Evolutionary conservation across 2,113 vertebrate species (phyloP).

Genomic region (Vulpes lagopus): DNA sequence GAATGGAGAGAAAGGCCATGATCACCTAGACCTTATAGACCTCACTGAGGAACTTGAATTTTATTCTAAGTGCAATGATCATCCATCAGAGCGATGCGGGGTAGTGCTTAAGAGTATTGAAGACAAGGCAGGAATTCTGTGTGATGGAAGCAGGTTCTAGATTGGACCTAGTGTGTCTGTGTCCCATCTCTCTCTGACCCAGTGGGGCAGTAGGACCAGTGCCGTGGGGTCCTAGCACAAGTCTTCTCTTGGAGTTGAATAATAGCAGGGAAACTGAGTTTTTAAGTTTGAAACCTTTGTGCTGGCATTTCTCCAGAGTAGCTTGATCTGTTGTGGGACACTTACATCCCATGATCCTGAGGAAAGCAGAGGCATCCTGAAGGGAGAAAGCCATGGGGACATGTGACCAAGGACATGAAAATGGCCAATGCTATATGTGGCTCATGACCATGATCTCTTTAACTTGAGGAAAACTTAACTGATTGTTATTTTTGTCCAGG

Average conservation of each 20-base stretch:
- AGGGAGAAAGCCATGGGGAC: background rate
- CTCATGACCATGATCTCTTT: background rate
- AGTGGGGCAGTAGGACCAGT: background rate
- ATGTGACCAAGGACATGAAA: background rate
- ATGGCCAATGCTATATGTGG: background rate
- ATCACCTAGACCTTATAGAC: background rate
- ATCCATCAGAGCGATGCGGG: background rate
- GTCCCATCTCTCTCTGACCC: background rate
- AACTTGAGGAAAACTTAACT: background rate
- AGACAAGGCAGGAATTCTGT: background rate
- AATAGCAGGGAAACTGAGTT: background rate
- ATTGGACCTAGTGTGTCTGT: background rate
- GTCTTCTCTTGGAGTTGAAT: background rate
- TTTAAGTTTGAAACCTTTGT: slow-evolving; percentile 20
- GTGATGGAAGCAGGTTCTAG: background rate
- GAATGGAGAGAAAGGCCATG: background rate
- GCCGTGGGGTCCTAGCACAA: background rate
- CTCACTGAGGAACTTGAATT: background rate
- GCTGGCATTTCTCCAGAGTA: background rate
- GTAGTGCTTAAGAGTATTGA: background rate
- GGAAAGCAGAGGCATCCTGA: background rate
- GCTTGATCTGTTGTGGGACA: background rate
- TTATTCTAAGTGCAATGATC: background rate
- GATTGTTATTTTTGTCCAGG: slow-evolving; percentile 82
- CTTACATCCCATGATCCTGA: background rate